A percentile compares a stretch with the other conserved stretches of the same genome.
Conservation (phyloP, 2,797 vertebrate genomes). For the Lacerta viridis region DNA sequence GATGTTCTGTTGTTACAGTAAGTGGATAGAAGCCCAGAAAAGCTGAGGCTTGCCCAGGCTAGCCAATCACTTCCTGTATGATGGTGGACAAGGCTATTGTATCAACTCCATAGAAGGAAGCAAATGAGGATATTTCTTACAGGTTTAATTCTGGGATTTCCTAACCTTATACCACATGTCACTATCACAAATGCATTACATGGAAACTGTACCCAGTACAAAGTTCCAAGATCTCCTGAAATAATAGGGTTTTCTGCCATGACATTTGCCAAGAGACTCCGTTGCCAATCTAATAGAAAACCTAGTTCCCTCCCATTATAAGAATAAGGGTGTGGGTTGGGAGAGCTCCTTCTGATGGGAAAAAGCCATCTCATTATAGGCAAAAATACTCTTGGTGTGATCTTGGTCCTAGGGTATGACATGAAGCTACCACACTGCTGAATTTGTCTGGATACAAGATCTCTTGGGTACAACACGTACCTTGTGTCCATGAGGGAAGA, state of each 20-base stretch:
- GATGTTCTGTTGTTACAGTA: neutral
- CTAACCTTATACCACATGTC: neutral
- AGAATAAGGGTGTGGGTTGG: neutral
- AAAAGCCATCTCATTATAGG: neutral
- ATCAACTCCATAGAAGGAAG: neutral
- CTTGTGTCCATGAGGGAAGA: too few relatives aligned
- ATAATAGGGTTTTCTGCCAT: neutral
- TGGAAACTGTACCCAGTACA: neutral
- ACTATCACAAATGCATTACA: neutral
- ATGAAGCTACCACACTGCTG: too few relatives aligned
- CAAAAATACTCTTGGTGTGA: too few relatives aligned
- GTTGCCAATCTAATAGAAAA: neutral
- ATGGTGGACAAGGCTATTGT: neutral
- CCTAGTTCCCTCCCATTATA: neutral
- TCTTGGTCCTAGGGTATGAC: too few relatives aligned
- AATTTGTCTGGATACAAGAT: too few relatives aligned
- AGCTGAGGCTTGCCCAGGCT: neutral
- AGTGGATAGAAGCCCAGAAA: neutral
- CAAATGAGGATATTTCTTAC: conserved; percentile 12
- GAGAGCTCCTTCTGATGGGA: neutral
- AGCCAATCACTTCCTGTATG: neutral
- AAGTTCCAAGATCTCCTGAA: neutral
- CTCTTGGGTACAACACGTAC: too few relatives aligned
- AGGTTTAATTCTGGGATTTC: neutral
- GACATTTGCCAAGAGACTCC: neutral